A percentile compares a stretch with the other conserved stretches of the same genome.
These are phyloP conservation scores for Antechinus flavipes DNA, from an alignment of 2,113 vertebrate genomes.

Conservation along the genomic window DNA sequence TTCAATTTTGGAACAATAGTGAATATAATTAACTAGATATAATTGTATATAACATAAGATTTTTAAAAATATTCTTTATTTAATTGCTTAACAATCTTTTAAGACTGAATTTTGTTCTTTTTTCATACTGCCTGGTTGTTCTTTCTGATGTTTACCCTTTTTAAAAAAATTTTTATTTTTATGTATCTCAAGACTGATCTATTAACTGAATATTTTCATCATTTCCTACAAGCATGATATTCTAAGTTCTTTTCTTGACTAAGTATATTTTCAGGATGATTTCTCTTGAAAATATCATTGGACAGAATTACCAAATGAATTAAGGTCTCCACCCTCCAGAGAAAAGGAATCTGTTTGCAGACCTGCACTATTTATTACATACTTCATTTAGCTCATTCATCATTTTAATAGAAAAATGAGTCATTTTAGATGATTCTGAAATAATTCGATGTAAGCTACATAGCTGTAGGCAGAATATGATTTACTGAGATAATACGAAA, in stretches of 20 bases:
- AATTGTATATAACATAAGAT: neutral
- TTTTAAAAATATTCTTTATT: neutral
- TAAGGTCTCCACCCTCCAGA: slow-evolving; percentile 86
- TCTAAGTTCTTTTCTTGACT: slow-evolving; percentile 57
- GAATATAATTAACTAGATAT: slow-evolving; percentile 57
- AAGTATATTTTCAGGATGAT: slow-evolving; percentile 81
- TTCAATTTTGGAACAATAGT: slow-evolving; percentile 30
- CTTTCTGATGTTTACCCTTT: neutral
- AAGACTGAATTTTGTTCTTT: neutral
- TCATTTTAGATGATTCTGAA: slow-evolving; percentile 89
- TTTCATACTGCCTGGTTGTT: slow-evolving; percentile 38
- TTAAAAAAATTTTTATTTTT: neutral
- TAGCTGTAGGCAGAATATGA: slow-evolving; percentile 84
- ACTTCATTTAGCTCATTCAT: slow-evolving; percentile 97
- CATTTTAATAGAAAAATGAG: slow-evolving; percentile 94
- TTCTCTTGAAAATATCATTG: slow-evolving; percentile 81
- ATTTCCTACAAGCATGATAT: slow-evolving; percentile 40
- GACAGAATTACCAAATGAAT: slow-evolving; percentile 85
- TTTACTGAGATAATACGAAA: slow-evolving; percentile 78
- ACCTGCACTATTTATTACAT: slow-evolving; percentile 95
- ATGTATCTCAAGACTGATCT: neutral
- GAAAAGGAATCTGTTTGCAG: slow-evolving; percentile 90
- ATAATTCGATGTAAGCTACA: slow-evolving; percentile 84
- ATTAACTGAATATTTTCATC: slow-evolving; percentile 22
- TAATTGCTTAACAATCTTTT: slow-evolving; percentile 27